Evolutionary conservation across 2,797 vertebrate species (phyloP).

Genomic region (Intellagama lesueurii): DNA sequence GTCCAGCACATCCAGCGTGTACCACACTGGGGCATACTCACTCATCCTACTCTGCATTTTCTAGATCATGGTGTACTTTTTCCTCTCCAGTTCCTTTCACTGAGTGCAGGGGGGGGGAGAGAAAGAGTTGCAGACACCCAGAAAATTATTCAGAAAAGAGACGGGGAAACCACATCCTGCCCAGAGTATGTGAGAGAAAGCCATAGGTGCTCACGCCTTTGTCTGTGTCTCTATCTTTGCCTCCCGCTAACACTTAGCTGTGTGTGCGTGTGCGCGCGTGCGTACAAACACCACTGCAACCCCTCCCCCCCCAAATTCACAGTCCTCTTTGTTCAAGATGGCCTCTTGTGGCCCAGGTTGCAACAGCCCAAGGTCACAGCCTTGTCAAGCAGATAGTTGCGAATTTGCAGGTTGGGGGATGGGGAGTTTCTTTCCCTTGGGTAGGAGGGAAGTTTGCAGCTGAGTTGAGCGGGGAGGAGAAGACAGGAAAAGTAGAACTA

Average conservation of each 20-base stretch:
- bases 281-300: background rate
- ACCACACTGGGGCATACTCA: background rate
- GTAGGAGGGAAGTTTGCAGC: no score
- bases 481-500: no score
- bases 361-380: background rate
- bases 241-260: background rate
- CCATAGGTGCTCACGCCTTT: background rate
- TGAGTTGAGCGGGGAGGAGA: no score
- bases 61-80: background rate
- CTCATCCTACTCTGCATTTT: background rate
- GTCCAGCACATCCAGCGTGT: background rate
- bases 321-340: background rate
- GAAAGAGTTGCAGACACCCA: conserved; percentile 10
- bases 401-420: background rate
- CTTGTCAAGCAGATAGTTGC: background rate
- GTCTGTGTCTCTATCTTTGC: background rate
- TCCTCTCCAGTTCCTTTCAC: background rate
- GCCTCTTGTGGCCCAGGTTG: background rate
- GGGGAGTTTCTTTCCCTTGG: background rate
- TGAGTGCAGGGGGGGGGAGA: background rate
- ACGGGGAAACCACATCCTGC: conserved; percentile 38
- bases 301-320: background rate
- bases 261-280: background rate
- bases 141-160: conserved; percentile 11
- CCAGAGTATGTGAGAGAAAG: conserved; percentile 19